Evolutionary conservation across 2,888 invertebrate genomes (phyloP), one percentile per base, ranked within the genome.

Genomic region (Leistus spinibarbis): DNA sequence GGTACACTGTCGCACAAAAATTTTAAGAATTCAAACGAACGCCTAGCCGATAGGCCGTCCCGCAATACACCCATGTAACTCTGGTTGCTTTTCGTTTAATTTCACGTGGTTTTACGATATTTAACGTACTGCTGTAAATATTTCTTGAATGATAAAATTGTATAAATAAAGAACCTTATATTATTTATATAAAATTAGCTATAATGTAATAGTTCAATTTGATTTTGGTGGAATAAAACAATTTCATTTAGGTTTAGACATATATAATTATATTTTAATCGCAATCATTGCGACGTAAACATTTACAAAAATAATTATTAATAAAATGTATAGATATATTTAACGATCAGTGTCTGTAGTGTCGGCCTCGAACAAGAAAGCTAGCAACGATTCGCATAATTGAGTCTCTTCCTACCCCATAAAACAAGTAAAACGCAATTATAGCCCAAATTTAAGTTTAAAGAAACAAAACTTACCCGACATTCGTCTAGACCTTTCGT

Each of bases 1-100:
- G 81, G 82, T 83, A 83, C 83, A 83, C 77, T 82, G 81, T 67
- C 53, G 57, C 24, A 40, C 60, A 74, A 73, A 73, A 73, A 22
- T 74, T 60, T 9, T 19, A 60, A 60, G 17, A 7, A 16, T 10
- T 10, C 54, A 54, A 54, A 54, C 17, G 17, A n/a, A 3, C 5
- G 40, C 40, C 40, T 40, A 2, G 40, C 40, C 10, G 2, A 40
- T 40, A 40, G 40, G 13, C 40, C 13, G 13, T 13, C 2, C 40
- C 40, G 40, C 40, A 40, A 40, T 7, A 40, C 40, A 10, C 7
- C 9, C 27, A 27, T 9, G 27, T 27, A 27, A 27, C 27, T 7
- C 27, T 27, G 27, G 27, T 27, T 4, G 27, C 9, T 40, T 40
- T 40, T 40, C 10, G 40, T 40, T 7, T 7, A 1, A 13, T 40